These are phyloP conservation scores for Metridium senile DNA, from an alignment of 92 coral and sea anemone species.

Conservation along the genomic window DNA sequence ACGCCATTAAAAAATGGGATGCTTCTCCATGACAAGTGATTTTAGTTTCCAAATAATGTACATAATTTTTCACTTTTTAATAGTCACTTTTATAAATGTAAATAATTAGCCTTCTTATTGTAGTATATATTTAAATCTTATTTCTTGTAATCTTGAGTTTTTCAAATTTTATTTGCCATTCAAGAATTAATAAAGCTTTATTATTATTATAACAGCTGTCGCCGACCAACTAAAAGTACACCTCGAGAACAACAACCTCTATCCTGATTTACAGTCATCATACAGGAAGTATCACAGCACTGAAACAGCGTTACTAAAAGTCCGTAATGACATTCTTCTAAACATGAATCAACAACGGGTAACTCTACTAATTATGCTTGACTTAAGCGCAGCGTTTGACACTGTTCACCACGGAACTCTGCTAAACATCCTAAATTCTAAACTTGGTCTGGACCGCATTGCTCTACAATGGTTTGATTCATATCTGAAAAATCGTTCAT, in stretches of 20 bases:
- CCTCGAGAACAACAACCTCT: conserved; percentile 32
- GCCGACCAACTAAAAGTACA: conserved; percentile 31
- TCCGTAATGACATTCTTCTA: conserved; percentile 15
- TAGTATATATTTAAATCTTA: too few relatives aligned
- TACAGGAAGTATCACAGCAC: conserved; percentile 35
- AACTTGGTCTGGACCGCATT: conserved; percentile 22
- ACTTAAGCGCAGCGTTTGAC: conserved; percentile 6
- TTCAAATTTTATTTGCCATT: too few relatives aligned
- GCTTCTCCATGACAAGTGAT: too few relatives aligned
- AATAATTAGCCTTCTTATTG: too few relatives aligned
- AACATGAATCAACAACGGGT: conserved; percentile 35
- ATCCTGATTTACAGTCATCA: conserved; percentile 22
- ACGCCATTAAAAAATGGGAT: too few relatives aligned
- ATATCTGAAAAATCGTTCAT: conserved; percentile 18
- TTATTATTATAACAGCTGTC: too few relatives aligned
- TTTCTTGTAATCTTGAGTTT: too few relatives aligned
- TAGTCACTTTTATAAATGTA: too few relatives aligned
- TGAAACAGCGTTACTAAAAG: conserved; percentile 10
- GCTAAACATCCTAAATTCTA: conserved; percentile 12
- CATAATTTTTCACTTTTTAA: too few relatives aligned
- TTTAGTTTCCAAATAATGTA: too few relatives aligned
- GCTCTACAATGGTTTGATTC: conserved; percentile 25
- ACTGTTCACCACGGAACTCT: neutral
- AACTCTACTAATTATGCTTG: conserved; percentile 14
- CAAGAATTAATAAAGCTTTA: too few relatives aligned